phyloP scores from a whole-genome alignment of 1,140 invertebrate genomes.

The Dinothrombium tinctorium region DNA sequence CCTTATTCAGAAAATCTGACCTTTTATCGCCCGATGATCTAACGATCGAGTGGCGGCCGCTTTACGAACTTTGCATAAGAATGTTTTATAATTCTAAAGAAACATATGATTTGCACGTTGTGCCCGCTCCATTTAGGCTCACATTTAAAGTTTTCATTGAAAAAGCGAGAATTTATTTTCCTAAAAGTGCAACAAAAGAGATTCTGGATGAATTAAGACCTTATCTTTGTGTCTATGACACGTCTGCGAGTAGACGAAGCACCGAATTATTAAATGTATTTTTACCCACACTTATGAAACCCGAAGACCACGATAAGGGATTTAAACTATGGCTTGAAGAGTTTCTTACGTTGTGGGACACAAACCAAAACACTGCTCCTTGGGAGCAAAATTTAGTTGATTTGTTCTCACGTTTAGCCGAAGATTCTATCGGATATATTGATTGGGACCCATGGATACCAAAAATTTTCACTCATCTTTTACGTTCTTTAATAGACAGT shows the following conservation, averaged over 20 bases:
- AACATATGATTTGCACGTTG: constrained; percentile 28
- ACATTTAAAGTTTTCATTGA: constrained; percentile 19
- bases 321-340: constrained; percentile 61
- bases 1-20: constrained; percentile 50
- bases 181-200: constrained; percentile 47
- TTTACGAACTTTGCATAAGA: constrained; percentile 39
- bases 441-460: constrained; percentile 63
- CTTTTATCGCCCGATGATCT: constrained; percentile 53
- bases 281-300: constrained; percentile 41
- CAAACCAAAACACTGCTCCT: constrained; percentile 37
- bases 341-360: constrained; percentile 48
- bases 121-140: constrained; percentile 20
- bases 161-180: constrained; percentile 34
- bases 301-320: constrained; percentile 34
- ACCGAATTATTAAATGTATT: constrained; percentile 43
- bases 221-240: constrained; percentile 40
- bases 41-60: constrained; percentile 54
- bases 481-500: constrained; percentile 46
- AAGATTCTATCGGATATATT: constrained; percentile 51
- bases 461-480: constrained; percentile 50
- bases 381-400: constrained; percentile 50
- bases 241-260: constrained; percentile 30
- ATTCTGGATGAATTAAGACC: constrained; percentile 63
- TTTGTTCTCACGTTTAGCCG: constrained; percentile 44
- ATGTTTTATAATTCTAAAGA: constrained; percentile 29